A percentile compares a stretch with the other conserved stretches of the same genome.
Evolutionary conservation across 2,888 invertebrate genomes (phyloP).

Genomic region (Meteorus cinctellus): DNA sequence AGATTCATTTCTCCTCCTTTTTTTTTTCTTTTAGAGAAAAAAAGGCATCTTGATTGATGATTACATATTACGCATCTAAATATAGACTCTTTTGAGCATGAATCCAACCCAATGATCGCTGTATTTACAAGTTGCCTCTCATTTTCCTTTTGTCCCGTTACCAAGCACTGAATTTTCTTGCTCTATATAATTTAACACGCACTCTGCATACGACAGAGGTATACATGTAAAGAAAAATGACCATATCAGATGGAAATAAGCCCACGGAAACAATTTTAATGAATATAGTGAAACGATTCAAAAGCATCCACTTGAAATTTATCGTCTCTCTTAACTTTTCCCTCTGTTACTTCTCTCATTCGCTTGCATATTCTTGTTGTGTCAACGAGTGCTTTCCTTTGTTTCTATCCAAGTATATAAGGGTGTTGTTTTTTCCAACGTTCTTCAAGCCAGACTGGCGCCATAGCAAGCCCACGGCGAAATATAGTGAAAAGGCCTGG

Average conservation of each 20-base stretch:
- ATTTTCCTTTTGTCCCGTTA: neutral
- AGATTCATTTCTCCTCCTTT: neutral
- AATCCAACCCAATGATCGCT: neutral
- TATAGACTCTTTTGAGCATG: constrained; percentile 8
- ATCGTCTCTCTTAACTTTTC: neutral
- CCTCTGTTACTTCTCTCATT: neutral
- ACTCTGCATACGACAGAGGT: neutral
- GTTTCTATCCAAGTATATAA: constrained; percentile 1
- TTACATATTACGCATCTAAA: constrained; percentile 20
- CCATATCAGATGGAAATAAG: neutral
- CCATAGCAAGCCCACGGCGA: neutral
- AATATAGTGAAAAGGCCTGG: constrained; percentile 18
- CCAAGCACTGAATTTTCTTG: neutral
- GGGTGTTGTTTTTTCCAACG: constrained; percentile 28
- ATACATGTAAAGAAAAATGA: neutral
- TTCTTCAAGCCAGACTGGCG: constrained; percentile 32
- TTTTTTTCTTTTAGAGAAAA: neutral
- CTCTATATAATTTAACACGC: neutral
- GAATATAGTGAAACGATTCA: neutral
- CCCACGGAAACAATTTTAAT: neutral
- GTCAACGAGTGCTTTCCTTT: constrained; percentile 17
- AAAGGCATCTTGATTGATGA: constrained; percentile 11
- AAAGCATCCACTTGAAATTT: neutral
- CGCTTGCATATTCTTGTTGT: neutral
- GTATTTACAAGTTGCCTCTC: constrained; percentile 15